These are phyloP conservation scores for Apis cerana DNA, from an alignment of 1,140 invertebrate species.

Conservation along the genomic window DNA sequence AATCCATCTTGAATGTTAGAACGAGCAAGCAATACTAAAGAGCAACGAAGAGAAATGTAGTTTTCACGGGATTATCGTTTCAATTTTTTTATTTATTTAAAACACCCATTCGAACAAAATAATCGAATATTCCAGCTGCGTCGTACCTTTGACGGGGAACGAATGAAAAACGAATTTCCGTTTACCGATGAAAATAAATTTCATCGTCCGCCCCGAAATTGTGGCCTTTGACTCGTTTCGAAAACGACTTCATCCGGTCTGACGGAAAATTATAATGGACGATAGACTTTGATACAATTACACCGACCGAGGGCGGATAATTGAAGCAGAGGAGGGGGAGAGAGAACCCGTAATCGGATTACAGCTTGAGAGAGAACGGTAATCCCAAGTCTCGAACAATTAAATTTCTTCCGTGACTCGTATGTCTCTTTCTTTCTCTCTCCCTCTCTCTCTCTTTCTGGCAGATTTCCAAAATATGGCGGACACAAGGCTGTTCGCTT, in stretches of 20 bases:
- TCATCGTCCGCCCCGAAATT: too few species aligned
- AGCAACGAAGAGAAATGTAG: too few species aligned
- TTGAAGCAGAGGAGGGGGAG: neutral
- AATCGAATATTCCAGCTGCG: too few species aligned
- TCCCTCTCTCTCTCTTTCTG: neutral
- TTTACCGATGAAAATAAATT: neutral
- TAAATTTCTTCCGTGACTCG: slow-evolving; percentile 40
- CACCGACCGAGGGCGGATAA: neutral
- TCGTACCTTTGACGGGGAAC: too few species aligned
- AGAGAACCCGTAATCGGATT: slow-evolving; percentile 38
- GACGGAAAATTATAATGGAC: neutral
- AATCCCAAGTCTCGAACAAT: slow-evolving; percentile 39
- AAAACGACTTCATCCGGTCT: neutral
- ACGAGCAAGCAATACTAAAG: too few species aligned
- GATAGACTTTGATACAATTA: slow-evolving; percentile 3
- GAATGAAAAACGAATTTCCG: too few species aligned
- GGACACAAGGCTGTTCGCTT: neutral
- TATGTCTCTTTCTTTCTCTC: neutral
- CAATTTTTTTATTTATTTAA: too few species aligned
- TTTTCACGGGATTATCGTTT: too few species aligned
- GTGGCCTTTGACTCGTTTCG: neutral
- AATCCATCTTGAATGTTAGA: too few species aligned
- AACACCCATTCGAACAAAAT: too few species aligned
- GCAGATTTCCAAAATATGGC: slow-evolving; percentile 30
- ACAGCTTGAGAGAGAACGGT: slow-evolving; percentile 20